A percentile compares a stretch with the other conserved stretches of the same genome.
Conservation (phyloP, 2,888 invertebrate genomes). For the Mycalesis mineus region DNA sequence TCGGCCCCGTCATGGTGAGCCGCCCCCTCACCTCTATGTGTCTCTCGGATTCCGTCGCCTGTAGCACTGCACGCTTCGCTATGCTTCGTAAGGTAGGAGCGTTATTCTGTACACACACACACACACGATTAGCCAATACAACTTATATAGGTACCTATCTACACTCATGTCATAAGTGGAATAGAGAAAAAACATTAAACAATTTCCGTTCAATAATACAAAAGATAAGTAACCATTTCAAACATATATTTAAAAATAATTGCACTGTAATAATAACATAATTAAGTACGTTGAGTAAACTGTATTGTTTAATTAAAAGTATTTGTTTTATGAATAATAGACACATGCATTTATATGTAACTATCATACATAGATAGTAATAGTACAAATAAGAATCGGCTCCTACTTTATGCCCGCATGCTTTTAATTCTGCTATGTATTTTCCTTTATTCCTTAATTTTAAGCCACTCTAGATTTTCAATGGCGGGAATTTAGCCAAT, state of each 20-base stretch:
- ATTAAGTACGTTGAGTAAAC: too few species aligned
- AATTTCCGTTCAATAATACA: too few species aligned
- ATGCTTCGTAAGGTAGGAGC: slow-evolving; percentile 75
- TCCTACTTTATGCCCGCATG: slow-evolving; percentile 76
- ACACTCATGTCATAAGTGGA: too few species aligned
- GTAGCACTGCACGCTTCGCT: slow-evolving; percentile 75
- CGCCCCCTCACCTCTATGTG: slow-evolving; percentile 71
- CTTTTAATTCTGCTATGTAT: slow-evolving; percentile 49
- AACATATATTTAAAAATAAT: too few species aligned
- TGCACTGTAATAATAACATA: too few species aligned
- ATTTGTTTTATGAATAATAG: not conserved
- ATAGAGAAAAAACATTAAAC: too few species aligned
- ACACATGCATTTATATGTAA: slow-evolving; percentile 7
- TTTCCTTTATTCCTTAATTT: slow-evolving; percentile 48
- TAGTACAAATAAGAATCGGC: slow-evolving; percentile 45
- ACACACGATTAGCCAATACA: not conserved
- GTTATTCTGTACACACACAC: slow-evolving; percentile 29
- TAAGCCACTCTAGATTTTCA: slow-evolving; percentile 53
- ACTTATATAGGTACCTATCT: too few species aligned
- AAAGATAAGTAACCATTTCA: too few species aligned
- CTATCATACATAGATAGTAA: slow-evolving; percentile 13
- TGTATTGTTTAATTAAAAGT: too few species aligned
- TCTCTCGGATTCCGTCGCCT: slow-evolving; percentile 72
- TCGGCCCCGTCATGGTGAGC: slow-evolving; percentile 75
- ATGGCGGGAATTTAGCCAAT: slow-evolving; percentile 29